Evolutionary conservation across 2,797 vertebrate species (phyloP), one percentile per base, ranked within the genome.

Genomic region (Acridotheres tristis): DNA sequence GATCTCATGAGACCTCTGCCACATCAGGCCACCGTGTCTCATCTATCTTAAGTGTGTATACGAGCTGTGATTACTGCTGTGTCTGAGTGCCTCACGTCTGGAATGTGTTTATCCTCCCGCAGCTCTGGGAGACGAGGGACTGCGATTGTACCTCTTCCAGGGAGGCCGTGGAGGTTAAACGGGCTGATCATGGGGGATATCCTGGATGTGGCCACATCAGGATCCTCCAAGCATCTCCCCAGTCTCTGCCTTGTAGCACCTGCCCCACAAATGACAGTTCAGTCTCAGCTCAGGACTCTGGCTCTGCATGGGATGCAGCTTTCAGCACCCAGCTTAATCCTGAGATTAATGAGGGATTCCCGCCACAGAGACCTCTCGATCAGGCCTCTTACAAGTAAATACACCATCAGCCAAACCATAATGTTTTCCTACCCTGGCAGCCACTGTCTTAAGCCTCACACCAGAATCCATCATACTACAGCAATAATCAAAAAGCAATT

Each of bases 1-100:
- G 85, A 91, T 96, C 96, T 94, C 95, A 53, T 20, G 96, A 97
- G 96, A 92, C 95, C 93, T 91, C 95, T 92, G 92, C 82, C 90
- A 92, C 85, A 62, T 81, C 65, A 89, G 93, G 92, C 82, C 89
- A 92, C 69, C 0, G 1, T 85, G 91, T 88, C 93, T 97, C 96
- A 92, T 95, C 94, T 93, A 89, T 94, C 93, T 95, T 91, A 93
- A 93, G 87, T 81, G 87, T 21, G 2, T 51, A 88, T 68, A 89
- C 1, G 16, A 96, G 93, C 90, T 72, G 87, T 85, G 89, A 95
- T 97, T 90, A 89, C 90, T 65, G 30, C 87, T 7, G 51, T 2
- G 7, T 50, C 95, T 7, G 21, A 92, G 85, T 4, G 53, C 90
- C 90, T 93, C 88, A 74, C 20, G 54, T 43, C 84, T 66, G 42